Percentiles rank a stretch among this genome's conserved stretches.
Evolutionary conservation across 2,113 vertebrate species (phyloP).

Genomic region (Grammomys dolichurus): DNA sequence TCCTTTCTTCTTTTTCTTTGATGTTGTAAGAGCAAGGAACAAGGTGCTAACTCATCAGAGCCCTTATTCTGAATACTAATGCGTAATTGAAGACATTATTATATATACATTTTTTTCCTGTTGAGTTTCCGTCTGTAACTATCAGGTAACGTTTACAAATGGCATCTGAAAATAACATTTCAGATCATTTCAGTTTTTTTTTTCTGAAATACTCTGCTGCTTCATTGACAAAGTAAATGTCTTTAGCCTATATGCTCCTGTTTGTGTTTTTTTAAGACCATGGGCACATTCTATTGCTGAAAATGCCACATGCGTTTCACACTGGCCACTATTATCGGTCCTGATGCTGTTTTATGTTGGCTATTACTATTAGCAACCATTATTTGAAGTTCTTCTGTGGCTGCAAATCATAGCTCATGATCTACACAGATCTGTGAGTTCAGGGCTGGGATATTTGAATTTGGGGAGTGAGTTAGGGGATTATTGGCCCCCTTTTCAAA

Average conservation of each 20-base stretch:
- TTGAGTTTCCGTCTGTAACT: conserved; percentile 32
- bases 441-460: neutral
- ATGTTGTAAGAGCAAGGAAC: neutral
- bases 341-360: neutral
- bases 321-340: neutral
- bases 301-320: neutral
- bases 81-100: neutral
- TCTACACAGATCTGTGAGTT: neutral
- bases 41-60: neutral
- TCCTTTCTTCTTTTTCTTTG: neutral
- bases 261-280: neutral
- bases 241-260: neutral
- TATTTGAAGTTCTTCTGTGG: neutral
- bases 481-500: neutral
- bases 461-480: neutral
- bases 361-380: neutral
- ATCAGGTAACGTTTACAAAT: neutral
- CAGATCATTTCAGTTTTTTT: neutral
- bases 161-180: conserved; percentile 17
- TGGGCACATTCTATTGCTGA: neutral
- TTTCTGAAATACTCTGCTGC: neutral
- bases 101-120: neutral
- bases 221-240: conserved; percentile 53
- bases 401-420: neutral
- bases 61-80: conserved; percentile 20